Percentiles rank a stretch among this genome's conserved stretches.
Evolutionary conservation across 2,888 invertebrate species (phyloP).

Genomic region (Sesia apiformis): DNA sequence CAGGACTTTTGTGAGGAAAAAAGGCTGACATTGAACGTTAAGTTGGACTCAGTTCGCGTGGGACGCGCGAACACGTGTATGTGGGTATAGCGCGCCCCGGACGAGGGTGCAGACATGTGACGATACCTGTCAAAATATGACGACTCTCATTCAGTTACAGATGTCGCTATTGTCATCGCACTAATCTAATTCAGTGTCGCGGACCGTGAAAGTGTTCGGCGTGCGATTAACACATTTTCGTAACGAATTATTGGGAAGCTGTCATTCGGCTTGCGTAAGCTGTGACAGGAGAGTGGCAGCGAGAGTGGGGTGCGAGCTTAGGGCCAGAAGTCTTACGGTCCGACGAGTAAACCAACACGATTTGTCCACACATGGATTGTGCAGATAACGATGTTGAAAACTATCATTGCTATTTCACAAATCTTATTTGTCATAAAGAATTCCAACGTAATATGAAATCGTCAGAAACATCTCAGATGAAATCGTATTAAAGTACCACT

Average conservation of each 20-base stretch:
- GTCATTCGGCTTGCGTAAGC: constrained; percentile 71
- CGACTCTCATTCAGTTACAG: constrained; percentile 63
- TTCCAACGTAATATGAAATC: too few relatives aligned
- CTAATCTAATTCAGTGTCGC: constrained; percentile 68
- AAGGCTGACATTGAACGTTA: constrained; percentile 39
- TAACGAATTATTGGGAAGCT: constrained; percentile 69
- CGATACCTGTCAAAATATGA: constrained; percentile 74
- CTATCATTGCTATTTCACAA: too few relatives aligned
- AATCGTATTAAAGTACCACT: too few relatives aligned
- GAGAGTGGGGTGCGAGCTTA: constrained; percentile 47
- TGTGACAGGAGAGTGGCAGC: constrained; percentile 71
- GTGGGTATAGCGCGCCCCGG: constrained; percentile 36
- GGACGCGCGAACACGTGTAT: constrained; percentile 61
- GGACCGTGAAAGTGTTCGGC: constrained; percentile 62
- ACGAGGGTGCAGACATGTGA: constrained; percentile 54
- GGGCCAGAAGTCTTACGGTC: constrained; percentile 14
- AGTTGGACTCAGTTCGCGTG: constrained; percentile 34
- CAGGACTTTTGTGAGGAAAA: constrained; percentile 60
- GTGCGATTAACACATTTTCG: constrained; percentile 71
- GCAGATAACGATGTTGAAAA: constrained; percentile 26
- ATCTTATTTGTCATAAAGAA: too few relatives aligned
- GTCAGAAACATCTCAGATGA: too few relatives aligned
- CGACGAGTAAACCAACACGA: not conserved
- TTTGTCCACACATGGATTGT: constrained; percentile 17
- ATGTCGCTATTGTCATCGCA: constrained; percentile 65